phyloP scores from a whole-genome alignment of 2,888 invertebrate genomes.

The Cephus pulcher region DNA sequence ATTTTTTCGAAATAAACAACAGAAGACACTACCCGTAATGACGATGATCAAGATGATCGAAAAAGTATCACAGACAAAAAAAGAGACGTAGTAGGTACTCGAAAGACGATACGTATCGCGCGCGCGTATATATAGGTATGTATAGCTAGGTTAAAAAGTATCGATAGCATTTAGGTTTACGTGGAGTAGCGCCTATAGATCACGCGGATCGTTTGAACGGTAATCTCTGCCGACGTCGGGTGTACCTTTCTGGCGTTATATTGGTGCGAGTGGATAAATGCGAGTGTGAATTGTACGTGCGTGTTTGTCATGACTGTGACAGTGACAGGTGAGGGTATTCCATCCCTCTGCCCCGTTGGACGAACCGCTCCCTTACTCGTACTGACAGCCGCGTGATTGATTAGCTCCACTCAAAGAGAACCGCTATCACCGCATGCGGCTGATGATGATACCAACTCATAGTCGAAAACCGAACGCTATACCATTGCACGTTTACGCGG shows the following conservation, averaged over 20 bases:
- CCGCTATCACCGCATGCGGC: slow-evolving; percentile 47
- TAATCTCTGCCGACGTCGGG: slow-evolving; percentile 37
- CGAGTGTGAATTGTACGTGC: slow-evolving; percentile 18
- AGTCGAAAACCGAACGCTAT: slow-evolving; percentile 9
- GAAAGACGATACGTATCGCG: neutral
- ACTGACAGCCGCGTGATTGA: slow-evolving; percentile 52
- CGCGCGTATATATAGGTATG: neutral
- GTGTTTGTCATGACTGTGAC: slow-evolving; percentile 34
- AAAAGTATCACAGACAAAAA: neutral
- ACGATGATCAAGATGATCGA: neutral
- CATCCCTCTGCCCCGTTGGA: slow-evolving; percentile 5
- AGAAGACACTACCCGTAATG: neutral
- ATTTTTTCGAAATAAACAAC: neutral
- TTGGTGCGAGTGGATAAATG: neutral
- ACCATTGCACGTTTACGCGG: neutral
- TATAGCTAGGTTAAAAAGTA: neutral
- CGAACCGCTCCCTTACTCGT: slow-evolving; percentile 22
- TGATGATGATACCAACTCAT: slow-evolving; percentile 21
- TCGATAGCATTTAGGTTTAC: neutral
- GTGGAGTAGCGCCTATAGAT: slow-evolving; percentile 11
- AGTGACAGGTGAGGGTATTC: slow-evolving; percentile 47
- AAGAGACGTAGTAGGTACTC: neutral
- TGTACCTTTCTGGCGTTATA: slow-evolving; percentile 23
- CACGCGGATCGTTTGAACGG: slow-evolving; percentile 38
- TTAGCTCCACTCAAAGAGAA: slow-evolving; percentile 45